These are phyloP conservation scores for Trichoplusia ni DNA, from an alignment of 1,140 invertebrate species.

Conservation along the genomic window DNA sequence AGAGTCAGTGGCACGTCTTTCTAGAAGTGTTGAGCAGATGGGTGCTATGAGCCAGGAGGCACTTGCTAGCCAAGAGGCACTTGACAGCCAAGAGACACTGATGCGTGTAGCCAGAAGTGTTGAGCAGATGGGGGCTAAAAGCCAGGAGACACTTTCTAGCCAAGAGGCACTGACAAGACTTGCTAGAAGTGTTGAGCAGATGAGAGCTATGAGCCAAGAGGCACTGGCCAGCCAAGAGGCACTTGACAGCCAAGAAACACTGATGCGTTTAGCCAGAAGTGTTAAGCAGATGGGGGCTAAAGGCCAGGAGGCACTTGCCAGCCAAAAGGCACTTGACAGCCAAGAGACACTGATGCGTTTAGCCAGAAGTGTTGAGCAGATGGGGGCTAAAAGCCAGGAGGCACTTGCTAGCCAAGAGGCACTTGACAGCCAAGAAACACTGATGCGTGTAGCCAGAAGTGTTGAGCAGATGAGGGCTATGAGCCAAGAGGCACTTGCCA, in stretches of 20 bases:
- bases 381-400: slow-evolving; percentile 25
- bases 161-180: not conserved
- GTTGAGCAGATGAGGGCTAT: not conserved
- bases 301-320: slow-evolving; percentile 23
- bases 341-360: slow-evolving; percentile 15
- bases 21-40: slow-evolving; percentile 1
- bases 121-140: not conserved
- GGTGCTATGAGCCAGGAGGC: no score
- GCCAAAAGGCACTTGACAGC: slow-evolving; percentile 22
- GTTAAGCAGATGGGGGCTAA: not conserved
- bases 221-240: slow-evolving; percentile 17
- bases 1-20: not conserved
- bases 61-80: not conserved
- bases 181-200: slow-evolving; percentile 34
- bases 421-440: no score
- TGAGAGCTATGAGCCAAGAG: slow-evolving; percentile 23
- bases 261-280: slow-evolving; percentile 25
- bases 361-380: slow-evolving; percentile 27
- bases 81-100: not conserved
- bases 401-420: no score
- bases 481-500: not conserved
- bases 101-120: not conserved
- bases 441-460: slow-evolving; percentile 28
- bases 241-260: slow-evolving; percentile 20
- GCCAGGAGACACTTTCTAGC: not conserved